Conservation (phyloP, 23 tunicate genomes). For the Diplosoma virens region DNA sequence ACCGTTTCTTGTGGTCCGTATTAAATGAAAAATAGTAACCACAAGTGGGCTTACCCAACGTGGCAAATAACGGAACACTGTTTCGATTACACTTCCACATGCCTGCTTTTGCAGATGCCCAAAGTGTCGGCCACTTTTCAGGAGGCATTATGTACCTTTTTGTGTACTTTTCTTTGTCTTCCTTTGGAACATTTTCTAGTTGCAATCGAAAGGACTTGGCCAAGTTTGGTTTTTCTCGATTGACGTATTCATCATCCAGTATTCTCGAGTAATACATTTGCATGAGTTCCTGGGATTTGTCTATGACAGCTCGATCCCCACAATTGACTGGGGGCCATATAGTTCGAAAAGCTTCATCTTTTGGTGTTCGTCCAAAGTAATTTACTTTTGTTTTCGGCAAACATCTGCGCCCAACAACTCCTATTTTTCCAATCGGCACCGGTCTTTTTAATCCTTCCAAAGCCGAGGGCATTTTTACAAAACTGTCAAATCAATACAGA, state of each 20-base stretch:
- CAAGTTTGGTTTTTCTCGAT: not conserved
- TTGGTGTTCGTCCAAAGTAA: conserved; percentile 75
- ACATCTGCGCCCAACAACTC: conserved; percentile 29
- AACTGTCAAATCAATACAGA: too few species aligned
- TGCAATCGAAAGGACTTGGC: not conserved
- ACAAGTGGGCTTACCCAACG: conserved; percentile 73
- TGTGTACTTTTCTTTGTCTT: not conserved
- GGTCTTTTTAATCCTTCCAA: not conserved
- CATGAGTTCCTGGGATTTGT: conserved; percentile 62
- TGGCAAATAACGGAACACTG: conserved; percentile 60
- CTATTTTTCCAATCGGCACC: not conserved
- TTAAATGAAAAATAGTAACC: conserved; percentile 58
- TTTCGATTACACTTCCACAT: conserved; percentile 80
- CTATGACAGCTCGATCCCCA: conserved; percentile 50
- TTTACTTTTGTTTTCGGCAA: conserved; percentile 43
- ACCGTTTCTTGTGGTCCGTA: conserved; percentile 69
- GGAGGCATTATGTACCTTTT: conserved; percentile 20
- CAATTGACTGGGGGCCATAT: conserved; percentile 83
- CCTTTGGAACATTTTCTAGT: not conserved
- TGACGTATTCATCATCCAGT: not conserved
- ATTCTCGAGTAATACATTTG: conserved; percentile 61
- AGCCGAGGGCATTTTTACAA: not conserved
- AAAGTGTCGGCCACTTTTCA: conserved; percentile 24
- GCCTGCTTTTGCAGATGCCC: conserved; percentile 59
- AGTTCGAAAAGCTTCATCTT: conserved; percentile 45